These are phyloP conservation scores for Carettochelys insculpta DNA, from an alignment of 2,113 vertebrate species.

Conservation along the genomic window DNA sequence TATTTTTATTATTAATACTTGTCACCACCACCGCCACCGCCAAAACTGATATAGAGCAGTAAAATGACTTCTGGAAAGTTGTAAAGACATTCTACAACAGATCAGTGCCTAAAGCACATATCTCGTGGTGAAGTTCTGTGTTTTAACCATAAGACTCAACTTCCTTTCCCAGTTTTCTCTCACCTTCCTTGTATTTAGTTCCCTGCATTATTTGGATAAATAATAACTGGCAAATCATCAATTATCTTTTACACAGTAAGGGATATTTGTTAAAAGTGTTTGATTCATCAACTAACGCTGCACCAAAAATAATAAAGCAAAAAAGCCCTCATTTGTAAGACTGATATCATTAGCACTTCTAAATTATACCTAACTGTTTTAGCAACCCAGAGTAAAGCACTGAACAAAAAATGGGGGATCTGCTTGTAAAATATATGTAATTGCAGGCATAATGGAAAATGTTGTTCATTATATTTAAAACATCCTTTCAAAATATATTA, in stretches of 20 bases:
- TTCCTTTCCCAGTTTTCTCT: not conserved
- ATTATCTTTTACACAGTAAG: not conserved
- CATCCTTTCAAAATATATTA: not conserved
- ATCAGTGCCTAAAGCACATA: not conserved
- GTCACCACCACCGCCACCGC: not conserved
- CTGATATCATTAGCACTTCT: not conserved
- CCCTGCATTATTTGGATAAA: not conserved
- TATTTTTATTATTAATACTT: not conserved
- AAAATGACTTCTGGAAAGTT: not conserved
- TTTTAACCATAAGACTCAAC: not conserved
- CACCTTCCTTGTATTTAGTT: not conserved
- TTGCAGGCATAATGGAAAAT: not conserved
- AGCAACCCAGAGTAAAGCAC: not conserved
- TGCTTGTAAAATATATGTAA: not conserved
- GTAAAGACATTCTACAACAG: not conserved
- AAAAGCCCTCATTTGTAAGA: fast-evolving
- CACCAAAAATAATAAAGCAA: not conserved
- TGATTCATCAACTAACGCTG: not conserved
- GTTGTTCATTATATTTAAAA: not conserved
- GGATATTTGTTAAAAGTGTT: not conserved
- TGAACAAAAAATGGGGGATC: not conserved
- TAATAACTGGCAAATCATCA: not conserved
- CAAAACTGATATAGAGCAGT: not conserved
- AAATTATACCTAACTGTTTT: not conserved
- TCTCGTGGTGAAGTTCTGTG: not conserved